Evolutionary conservation across 2,113 vertebrate genomes (phyloP), one percentile per base, ranked within the genome.

Genomic region (Heptranchias perlo): DNA sequence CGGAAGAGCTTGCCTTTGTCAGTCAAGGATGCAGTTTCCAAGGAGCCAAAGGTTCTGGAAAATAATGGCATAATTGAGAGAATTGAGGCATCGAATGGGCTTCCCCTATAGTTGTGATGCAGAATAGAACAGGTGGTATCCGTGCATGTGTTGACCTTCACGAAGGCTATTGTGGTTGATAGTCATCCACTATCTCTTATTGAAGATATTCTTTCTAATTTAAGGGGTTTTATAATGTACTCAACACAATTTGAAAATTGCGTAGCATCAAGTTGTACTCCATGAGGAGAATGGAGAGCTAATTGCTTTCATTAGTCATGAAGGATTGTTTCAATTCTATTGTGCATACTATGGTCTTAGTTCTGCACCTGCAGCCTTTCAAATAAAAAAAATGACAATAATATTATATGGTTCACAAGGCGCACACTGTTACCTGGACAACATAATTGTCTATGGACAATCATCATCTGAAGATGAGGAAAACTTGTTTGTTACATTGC

Each of bases 81-180:
- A 93, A 93, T 61, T 93, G 89, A 93, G 61, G 58, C 58, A 62
- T 93, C 89, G 58, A 93, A 93, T 93, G 89, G 89, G 89, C 35
- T 93, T 64, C 58, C 89, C 58, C 89, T 93, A 93, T 93, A 93
- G 89, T 62, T 62, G 89, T 62, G 54, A 93, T 62, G 89, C 58
- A 93, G 89, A 93, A 93, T 93, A 93, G 89, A 93, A 93, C 89
- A 93, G 89, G 89, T 93, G 89, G 89, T 93, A 93, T 62, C 89
- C 89, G 89, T 93, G 89, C 89, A 62, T 93, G 54, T 93, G 89
- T 64, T 93, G 58, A 93, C 89, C 89, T 93, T 62, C 58, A 35
- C 23, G 58, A 93, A 93, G 89, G 89, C 89, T 93, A 93, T 93
- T 93, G 64, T 93, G 89, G 89, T 93, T 93, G 89, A 93, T 93